These are phyloP conservation scores for Scolanthus callimorphus DNA, from an alignment of 92 coral and sea anemone genomes.

Conservation along the genomic window DNA sequence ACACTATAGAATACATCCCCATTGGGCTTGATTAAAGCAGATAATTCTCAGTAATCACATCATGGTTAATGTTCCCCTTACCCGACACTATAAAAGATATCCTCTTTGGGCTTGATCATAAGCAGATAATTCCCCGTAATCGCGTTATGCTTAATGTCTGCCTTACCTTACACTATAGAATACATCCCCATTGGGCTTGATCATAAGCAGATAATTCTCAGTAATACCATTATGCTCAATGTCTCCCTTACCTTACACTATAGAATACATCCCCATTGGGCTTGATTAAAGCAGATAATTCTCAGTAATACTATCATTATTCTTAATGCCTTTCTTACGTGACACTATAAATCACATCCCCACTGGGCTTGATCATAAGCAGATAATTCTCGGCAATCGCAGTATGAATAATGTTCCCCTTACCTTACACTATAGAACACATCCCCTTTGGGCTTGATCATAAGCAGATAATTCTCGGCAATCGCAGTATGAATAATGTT, in stretches of 20 bases:
- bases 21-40: too few relatives aligned
- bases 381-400: too few relatives aligned
- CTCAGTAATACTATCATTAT: constrained; percentile 94
- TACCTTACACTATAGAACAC: constrained; percentile 95
- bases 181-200: constrained; percentile 79
- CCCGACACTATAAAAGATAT: too few relatives aligned
- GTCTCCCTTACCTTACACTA: constrained; percentile 93
- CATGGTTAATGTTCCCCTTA: too few relatives aligned
- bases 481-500: constrained; percentile 96
- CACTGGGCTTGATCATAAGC: too few relatives aligned
- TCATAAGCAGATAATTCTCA: constrained; percentile 88
- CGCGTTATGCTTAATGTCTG: too few relatives aligned
- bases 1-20: too few relatives aligned
- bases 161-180: constrained; percentile 96
- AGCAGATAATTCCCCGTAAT: too few relatives aligned
- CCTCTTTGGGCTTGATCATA: too few relatives aligned
- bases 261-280: constrained; percentile 90
- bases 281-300: constrained; percentile 81
- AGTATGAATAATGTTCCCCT: too few relatives aligned
- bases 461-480: constrained; percentile 88
- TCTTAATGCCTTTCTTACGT: too few relatives aligned
- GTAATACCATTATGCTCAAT: constrained; percentile 98
- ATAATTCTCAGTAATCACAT: too few relatives aligned
- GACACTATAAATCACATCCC: constrained; percentile 88
- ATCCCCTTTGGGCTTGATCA: constrained; percentile 83